These are phyloP conservation scores for Plodia interpunctella DNA, from an alignment of 1,140 invertebrate genomes.

Conservation along the genomic window DNA sequence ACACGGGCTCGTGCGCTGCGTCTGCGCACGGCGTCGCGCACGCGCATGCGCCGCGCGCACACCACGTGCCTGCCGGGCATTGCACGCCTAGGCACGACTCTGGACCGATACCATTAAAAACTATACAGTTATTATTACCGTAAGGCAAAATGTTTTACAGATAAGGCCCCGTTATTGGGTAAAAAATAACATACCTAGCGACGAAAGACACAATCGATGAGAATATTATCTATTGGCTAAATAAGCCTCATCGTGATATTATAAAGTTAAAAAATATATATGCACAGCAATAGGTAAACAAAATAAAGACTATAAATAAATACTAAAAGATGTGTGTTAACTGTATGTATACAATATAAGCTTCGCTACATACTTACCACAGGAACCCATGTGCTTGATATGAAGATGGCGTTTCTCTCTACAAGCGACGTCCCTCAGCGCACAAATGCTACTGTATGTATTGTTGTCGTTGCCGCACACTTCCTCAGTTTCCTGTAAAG, in stretches of 20 bases:
- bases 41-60: slow-evolving; percentile 61
- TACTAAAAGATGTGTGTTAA: too few relatives aligned
- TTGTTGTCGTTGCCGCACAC: slow-evolving; percentile 92
- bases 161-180: too few relatives aligned
- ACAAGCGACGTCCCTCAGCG: slow-evolving; percentile 90
- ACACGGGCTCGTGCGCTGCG: slow-evolving; percentile 81
- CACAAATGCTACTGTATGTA: slow-evolving; percentile 92
- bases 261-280: too few relatives aligned
- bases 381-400: slow-evolving; percentile 88
- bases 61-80: slow-evolving; percentile 59
- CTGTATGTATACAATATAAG: background rate
- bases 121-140: too few relatives aligned
- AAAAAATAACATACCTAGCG: too few relatives aligned
- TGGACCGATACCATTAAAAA: slow-evolving; percentile 24
- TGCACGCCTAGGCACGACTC: slow-evolving; percentile 56
- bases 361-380: slow-evolving; percentile 78
- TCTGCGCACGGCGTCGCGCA: slow-evolving; percentile 48
- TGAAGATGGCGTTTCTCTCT: slow-evolving; percentile 75
- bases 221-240: too few relatives aligned
- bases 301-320: too few relatives aligned
- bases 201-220: too few relatives aligned
- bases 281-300: too few relatives aligned
- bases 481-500: slow-evolving; percentile 71
- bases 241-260: too few relatives aligned
- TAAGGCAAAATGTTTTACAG: too few relatives aligned